These are phyloP conservation scores for Asobara japonica DNA, from an alignment of 1,140 invertebrate genomes.

Conservation along the genomic window DNA sequence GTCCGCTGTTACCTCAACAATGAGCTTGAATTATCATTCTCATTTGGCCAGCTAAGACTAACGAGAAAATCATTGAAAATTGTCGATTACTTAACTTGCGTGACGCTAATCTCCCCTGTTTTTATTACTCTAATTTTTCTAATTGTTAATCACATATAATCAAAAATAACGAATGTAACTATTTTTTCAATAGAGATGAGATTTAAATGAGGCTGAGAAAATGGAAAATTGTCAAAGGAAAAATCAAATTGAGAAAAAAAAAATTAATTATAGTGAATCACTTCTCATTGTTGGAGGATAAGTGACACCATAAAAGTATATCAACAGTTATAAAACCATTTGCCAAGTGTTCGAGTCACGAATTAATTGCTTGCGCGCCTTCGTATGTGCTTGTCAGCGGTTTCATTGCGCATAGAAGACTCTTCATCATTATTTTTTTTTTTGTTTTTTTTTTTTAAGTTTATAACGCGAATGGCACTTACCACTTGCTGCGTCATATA, in stretches of 20 bases:
- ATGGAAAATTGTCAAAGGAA: background rate
- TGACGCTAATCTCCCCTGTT: background rate
- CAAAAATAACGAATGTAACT: background rate
- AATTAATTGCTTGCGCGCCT: slow-evolving; percentile 18
- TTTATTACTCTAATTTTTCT: background rate
- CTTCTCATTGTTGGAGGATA: slow-evolving; percentile 19
- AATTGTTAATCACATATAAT: background rate
- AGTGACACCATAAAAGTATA: slow-evolving; percentile 17
- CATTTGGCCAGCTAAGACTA: slow-evolving; percentile 17
- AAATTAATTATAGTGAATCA: slow-evolving; percentile 23
- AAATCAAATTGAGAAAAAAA: background rate
- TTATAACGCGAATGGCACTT: no score
- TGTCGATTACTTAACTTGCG: slow-evolving; percentile 22
- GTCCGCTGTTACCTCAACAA: slow-evolving; percentile 9
- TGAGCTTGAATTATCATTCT: slow-evolving; percentile 22
- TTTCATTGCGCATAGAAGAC: background rate
- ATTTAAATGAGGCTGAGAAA: no score
- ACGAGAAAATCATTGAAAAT: slow-evolving; percentile 24
- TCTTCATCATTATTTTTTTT: no score
- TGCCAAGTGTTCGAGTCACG: slow-evolving; percentile 1
- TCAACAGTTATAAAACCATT: slow-evolving; percentile 23
- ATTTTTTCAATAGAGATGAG: no score
- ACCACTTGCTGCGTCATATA: no score
- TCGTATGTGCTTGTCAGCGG: background rate
- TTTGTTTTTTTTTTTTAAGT: no score